Percentiles rank a stretch among this genome's conserved stretches.
Evolutionary conservation across 1,140 invertebrate species (phyloP).

Genomic region (Trichomalopsis sarcophagae): DNA sequence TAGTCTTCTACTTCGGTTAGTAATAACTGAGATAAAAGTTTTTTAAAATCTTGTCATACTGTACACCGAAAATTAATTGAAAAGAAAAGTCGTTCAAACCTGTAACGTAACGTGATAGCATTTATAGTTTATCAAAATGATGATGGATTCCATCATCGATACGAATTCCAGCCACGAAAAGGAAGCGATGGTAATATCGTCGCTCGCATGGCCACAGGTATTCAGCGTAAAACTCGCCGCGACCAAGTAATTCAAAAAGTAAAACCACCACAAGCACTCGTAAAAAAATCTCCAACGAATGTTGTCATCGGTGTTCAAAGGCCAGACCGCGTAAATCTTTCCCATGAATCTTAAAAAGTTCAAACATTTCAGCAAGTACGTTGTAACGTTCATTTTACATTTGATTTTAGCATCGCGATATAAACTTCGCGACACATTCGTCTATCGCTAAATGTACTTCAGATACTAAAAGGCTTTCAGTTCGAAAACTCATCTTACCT

Average conservation of each 20-base stretch:
- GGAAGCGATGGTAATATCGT: background rate
- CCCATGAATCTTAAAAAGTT: conserved; percentile 2
- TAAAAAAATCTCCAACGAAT: background rate
- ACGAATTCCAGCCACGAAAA: conserved; percentile 4
- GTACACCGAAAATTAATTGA: background rate
- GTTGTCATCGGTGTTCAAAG: background rate
- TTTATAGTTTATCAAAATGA: conserved; percentile 31
- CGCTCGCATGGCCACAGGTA: background rate
- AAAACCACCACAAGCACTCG: conserved; percentile 2
- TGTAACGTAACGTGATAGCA: background rate
- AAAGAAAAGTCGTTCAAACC: background rate
- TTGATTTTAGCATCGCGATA: too few relatives aligned
- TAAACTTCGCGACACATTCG: too few relatives aligned
- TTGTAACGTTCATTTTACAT: too few relatives aligned
- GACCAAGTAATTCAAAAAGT: background rate
- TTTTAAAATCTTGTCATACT: background rate
- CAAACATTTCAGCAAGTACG: too few relatives aligned
- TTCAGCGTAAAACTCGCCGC: background rate
- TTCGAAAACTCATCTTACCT: too few relatives aligned
- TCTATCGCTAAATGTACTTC: too few relatives aligned
- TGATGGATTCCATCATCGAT: background rate
- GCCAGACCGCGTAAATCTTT: conserved; percentile 12
- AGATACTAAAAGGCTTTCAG: too few relatives aligned
- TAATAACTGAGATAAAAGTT: background rate
- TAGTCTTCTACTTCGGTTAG: conserved; percentile 19